These are phyloP conservation scores for Druceiella hillmani DNA, from an alignment of 2,888 invertebrate species.

Conservation along the genomic window DNA sequence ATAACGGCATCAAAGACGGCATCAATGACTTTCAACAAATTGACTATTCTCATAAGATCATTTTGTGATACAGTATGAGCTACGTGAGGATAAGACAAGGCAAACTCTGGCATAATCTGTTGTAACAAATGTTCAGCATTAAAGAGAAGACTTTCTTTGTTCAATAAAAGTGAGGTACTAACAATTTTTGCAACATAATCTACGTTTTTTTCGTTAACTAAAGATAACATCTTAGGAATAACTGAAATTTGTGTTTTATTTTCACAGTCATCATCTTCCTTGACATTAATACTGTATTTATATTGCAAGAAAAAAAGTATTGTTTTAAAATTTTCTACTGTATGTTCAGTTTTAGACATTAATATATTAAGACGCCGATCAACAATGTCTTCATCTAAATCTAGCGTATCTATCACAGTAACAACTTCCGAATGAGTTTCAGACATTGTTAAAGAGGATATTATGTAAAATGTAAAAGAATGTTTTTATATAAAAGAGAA, in stretches of 20 bases:
- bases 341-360: constrained; percentile 31
- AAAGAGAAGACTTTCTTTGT: constrained; percentile 30
- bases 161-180: constrained; percentile 32
- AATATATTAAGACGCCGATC: constrained; percentile 35
- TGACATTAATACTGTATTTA: constrained; percentile 37
- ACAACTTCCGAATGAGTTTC: too few relatives aligned
- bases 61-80: neutral
- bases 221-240: constrained; percentile 31
- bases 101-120: constrained; percentile 34
- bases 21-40: constrained; percentile 31
- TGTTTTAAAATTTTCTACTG: constrained; percentile 33
- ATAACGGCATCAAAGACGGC: constrained; percentile 35
- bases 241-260: constrained; percentile 37
- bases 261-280: constrained; percentile 38
- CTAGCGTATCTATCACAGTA: constrained; percentile 40
- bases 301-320: constrained; percentile 37
- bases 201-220: constrained; percentile 29
- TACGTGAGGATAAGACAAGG: constrained; percentile 16
- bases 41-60: neutral
- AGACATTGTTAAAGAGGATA: too few relatives aligned
- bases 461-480: too few relatives aligned
- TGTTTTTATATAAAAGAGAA: too few relatives aligned
- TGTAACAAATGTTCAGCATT: constrained; percentile 45
- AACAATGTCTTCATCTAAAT: constrained; percentile 41
- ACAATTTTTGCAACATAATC: constrained; percentile 35